Evolutionary conservation across 35 echinoderm and acorn worm genomes (phyloP).

Genomic region (Ptychodera flava): DNA sequence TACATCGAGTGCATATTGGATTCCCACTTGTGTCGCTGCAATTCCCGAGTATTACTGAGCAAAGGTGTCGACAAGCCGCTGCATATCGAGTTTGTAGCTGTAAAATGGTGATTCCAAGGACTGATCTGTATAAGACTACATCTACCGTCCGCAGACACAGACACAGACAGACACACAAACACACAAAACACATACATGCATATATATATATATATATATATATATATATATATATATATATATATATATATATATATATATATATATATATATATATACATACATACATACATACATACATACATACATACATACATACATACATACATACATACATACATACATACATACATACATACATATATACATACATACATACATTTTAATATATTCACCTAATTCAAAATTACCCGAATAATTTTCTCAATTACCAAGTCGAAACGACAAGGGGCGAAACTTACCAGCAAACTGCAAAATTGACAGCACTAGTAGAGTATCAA

Average conservation of each 20-base stretch:
- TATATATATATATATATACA: background rate
- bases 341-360: background rate
- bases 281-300: background rate
- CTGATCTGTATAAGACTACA: no score
- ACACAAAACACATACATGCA: background rate
- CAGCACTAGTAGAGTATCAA: no score
- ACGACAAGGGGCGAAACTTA: no score
- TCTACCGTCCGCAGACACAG: background rate
- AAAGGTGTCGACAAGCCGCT: no score
- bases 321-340: background rate
- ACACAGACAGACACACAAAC: background rate
- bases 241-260: constrained; percentile 3
- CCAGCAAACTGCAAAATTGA: no score
- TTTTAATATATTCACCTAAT: background rate
- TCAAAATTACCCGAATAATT: no score
- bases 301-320: background rate
- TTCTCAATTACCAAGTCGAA: no score
- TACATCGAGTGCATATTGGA: background rate
- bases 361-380: background rate
- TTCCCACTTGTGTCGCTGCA: no score
- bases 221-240: background rate
- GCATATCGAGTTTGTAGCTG: no score
- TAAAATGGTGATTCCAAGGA: no score
- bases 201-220: background rate
- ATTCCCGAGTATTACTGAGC: no score